These are phyloP conservation scores for Microcebus lehilahytsara DNA, from an alignment of 2,113 vertebrate species.

Conservation along the genomic window DNA sequence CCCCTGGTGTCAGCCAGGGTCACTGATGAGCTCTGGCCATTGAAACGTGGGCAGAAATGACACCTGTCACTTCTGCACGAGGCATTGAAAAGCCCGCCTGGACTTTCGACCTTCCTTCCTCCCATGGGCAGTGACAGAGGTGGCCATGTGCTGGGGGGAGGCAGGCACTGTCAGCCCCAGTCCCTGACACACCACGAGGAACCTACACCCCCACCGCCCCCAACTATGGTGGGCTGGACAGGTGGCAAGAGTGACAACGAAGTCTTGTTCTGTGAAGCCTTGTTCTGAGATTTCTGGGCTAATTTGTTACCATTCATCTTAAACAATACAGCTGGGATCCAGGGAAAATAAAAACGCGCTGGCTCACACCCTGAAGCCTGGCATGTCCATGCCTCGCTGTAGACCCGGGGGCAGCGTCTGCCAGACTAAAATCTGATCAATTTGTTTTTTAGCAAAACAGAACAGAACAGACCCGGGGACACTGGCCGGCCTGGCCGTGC, in stretches of 20 bases:
- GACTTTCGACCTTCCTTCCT: neutral
- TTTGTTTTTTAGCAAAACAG: neutral
- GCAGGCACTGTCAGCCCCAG: rapidly evolving
- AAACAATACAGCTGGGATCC: neutral
- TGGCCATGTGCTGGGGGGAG: rapidly evolving
- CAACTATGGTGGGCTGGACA: rapidly evolving
- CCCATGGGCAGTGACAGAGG: neutral
- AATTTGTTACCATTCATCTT: neutral
- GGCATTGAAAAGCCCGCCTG: neutral
- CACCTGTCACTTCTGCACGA: rapidly evolving
- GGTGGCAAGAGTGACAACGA: rapidly evolving
- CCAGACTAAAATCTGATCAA: neutral
- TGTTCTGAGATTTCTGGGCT: neutral
- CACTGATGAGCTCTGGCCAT: neutral
- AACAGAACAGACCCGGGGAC: neutral
- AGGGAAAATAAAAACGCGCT: rapidly evolving
- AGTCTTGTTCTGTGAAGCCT: neutral
- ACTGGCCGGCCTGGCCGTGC: no score
- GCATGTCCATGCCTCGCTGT: rapidly evolving
- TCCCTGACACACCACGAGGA: neutral
- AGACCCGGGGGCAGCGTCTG: neutral
- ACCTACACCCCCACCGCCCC: rapidly evolving
- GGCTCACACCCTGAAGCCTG: rapidly evolving
- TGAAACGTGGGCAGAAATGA: neutral
- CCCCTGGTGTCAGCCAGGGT: neutral